Evolutionary conservation across 1,140 invertebrate species (phyloP).

Genomic region (Cydia splendana): DNA sequence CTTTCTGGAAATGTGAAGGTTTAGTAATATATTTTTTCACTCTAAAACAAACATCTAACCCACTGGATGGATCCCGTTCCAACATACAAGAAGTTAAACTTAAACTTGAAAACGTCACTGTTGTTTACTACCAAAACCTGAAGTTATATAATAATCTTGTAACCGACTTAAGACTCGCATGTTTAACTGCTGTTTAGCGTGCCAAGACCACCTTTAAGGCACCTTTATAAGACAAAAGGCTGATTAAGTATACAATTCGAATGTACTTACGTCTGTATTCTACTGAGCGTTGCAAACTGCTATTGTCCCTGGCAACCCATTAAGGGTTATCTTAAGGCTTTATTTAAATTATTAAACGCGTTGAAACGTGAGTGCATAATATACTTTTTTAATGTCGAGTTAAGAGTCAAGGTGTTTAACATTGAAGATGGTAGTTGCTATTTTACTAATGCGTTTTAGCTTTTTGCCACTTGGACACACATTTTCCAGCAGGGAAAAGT

Average conservation of each 20-base stretch:
- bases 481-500: too few relatives aligned
- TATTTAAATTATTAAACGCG: slow-evolving; percentile 29
- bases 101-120: too few relatives aligned
- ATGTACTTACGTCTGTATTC: neutral
- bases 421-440: neutral
- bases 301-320: slow-evolving; percentile 18
- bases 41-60: too few relatives aligned
- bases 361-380: slow-evolving; percentile 16
- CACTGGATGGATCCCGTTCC: too few relatives aligned
- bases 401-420: neutral
- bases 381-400: neutral
- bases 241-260: neutral
- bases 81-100: too few relatives aligned
- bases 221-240: neutral
- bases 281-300: neutral
- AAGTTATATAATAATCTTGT: slow-evolving; percentile 18
- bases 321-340: slow-evolving; percentile 24
- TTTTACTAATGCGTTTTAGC: neutral
- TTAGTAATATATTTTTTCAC: too few relatives aligned
- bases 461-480: too few relatives aligned
- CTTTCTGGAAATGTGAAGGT: too few relatives aligned
- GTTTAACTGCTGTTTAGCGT: slow-evolving; percentile 20
- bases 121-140: neutral
- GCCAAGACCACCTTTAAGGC: slow-evolving; percentile 7
- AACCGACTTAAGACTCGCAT: neutral